Evolutionary conservation across 1,140 invertebrate species (phyloP).

Genomic region (Diachasma alloeum): DNA sequence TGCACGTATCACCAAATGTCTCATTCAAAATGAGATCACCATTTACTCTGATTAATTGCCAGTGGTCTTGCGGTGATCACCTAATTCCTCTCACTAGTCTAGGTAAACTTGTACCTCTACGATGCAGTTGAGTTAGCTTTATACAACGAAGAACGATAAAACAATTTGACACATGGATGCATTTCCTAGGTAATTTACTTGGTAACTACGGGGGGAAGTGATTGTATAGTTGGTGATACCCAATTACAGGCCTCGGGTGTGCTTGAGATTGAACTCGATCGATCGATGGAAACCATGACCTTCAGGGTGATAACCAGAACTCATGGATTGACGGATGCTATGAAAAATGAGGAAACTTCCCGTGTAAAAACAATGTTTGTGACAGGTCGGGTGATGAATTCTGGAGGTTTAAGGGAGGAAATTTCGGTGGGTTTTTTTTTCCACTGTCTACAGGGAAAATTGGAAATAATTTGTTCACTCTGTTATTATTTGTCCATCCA

Average conservation of each 20-base stretch:
- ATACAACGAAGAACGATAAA: neutral
- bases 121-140: neutral
- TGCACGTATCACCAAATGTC: no score
- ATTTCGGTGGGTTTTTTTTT: no score
- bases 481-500: no score
- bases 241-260: neutral
- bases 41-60: no score
- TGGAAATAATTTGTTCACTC: no score
- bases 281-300: neutral
- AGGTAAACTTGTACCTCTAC: neutral
- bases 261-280: neutral
- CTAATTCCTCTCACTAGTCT: neutral
- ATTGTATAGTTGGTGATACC: neutral
- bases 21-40: no score
- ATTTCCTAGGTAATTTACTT: neutral
- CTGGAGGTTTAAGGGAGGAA: neutral
- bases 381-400: neutral
- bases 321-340: neutral
- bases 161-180: neutral
- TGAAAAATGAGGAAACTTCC: neutral
- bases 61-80: neutral
- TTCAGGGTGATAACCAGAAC: neutral
- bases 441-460: no score
- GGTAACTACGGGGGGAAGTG: neutral
- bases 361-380: neutral